Conservation (phyloP, 2,113 vertebrate genomes). For the Microcebus griseorufus region DNA sequence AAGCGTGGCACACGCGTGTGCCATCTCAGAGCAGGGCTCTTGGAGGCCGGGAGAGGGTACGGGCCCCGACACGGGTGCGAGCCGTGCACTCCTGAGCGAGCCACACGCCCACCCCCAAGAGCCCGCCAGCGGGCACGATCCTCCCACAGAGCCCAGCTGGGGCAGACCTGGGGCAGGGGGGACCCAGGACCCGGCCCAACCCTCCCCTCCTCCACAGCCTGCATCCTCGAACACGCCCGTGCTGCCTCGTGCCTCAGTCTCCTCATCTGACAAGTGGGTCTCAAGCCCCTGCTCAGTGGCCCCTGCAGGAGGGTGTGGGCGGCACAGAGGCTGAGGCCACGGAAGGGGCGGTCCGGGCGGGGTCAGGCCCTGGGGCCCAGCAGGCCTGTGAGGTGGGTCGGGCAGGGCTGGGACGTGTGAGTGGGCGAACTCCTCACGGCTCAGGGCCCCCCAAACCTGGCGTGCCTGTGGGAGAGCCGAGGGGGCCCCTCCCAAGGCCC, state of each 20-base stretch:
- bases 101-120: accelerated
- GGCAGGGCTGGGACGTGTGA: accelerated
- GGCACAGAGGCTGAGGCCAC: accelerated
- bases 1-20: neutral
- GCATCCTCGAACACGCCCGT: neutral
- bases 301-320: no score
- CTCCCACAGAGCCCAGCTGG: neutral
- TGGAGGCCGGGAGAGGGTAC: accelerated
- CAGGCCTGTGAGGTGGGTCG: accelerated
- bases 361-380: neutral
- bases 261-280: neutral
- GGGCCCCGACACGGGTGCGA: accelerated
- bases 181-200: neutral
- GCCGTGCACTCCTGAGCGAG: accelerated
- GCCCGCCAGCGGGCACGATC: neutral
- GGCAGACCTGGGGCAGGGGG: neutral
- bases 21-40: neutral
- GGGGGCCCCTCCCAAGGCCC: neutral
- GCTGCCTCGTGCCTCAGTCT: neutral
- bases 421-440: neutral
- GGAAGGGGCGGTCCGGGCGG: neutral
- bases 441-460: neutral
- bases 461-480: accelerated
- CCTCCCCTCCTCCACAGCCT: neutral
- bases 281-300: neutral